A percentile compares a stretch with the other conserved stretches of the same genome.
Evolutionary conservation across 2,113 vertebrate species (phyloP).

Genomic region (Nothobranchius furzeri): DNA sequence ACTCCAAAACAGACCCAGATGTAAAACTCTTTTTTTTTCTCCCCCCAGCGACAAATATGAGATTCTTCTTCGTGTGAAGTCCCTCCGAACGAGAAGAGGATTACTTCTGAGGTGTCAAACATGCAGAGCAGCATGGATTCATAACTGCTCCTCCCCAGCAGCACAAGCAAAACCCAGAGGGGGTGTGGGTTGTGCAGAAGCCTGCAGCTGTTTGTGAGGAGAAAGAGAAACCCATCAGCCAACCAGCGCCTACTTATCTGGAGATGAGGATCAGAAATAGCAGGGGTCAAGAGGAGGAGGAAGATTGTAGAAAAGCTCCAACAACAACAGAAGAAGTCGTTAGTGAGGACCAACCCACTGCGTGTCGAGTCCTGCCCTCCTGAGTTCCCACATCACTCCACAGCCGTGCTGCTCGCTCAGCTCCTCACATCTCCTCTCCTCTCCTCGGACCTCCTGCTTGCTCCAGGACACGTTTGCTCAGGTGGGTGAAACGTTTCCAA

Average conservation of each 20-base stretch:
- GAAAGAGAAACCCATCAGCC: conserved; percentile 11
- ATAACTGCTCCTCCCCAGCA: not conserved
- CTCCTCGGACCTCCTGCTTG: conserved; percentile 1
- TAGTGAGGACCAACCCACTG: conserved; percentile 61
- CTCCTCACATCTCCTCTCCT: not conserved
- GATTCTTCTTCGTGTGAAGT: not conserved
- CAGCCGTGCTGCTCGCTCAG: conserved; percentile 35
- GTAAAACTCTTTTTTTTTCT: conserved; percentile 27
- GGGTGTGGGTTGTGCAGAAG: not conserved
- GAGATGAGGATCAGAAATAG: not conserved
- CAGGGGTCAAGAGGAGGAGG: conserved; percentile 20
- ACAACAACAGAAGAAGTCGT: conserved; percentile 14
- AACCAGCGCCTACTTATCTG: not conserved
- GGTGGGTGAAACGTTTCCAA: conserved; percentile 1
- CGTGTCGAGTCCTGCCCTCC: conserved; percentile 63
- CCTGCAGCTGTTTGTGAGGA: not conserved
- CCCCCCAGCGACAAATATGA: not conserved
- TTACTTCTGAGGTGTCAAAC: conserved; percentile 38
- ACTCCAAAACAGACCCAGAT: conserved; percentile 26
- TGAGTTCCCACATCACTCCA: conserved; percentile 41
- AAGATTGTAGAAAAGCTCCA: conserved; percentile 1
- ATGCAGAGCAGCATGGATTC: conserved; percentile 36
- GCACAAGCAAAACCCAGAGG: not conserved
- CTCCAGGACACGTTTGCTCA: not conserved
- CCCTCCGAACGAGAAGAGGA: not conserved